Evolutionary conservation across 2,113 vertebrate genomes (phyloP).

Genomic region (Gorsachius goisagi): DNA sequence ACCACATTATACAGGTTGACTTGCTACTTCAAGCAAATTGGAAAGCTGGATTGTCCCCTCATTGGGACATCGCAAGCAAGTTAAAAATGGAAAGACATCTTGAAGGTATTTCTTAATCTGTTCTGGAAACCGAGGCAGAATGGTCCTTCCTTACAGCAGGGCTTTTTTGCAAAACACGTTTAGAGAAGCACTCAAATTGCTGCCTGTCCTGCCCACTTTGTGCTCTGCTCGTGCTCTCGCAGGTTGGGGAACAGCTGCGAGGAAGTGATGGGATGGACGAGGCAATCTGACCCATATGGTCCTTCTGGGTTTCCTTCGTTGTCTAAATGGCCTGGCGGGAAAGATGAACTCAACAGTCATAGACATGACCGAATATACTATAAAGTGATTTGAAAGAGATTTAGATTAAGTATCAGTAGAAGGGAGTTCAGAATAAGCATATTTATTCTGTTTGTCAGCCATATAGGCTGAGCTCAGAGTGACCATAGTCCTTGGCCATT

Average conservation of each 20-base stretch:
- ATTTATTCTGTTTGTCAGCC: background rate
- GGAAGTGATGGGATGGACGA: fast-evolving
- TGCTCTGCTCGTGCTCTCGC: fast-evolving
- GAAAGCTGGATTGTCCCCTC: background rate
- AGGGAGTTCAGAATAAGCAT: background rate
- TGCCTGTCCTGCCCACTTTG: background rate
- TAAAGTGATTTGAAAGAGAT: background rate
- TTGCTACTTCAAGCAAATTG: background rate
- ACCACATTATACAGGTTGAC: background rate
- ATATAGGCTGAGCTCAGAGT: background rate
- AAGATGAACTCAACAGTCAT: background rate
- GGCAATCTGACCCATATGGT: background rate
- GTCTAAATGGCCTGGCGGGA: background rate
- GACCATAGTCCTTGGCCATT: background rate
- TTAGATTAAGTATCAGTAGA: background rate
- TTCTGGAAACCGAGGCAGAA: background rate
- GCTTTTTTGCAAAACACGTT: background rate
- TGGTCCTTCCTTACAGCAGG: background rate
- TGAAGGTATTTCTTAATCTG: background rate
- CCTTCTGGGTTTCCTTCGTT: background rate
- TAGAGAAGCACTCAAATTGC: background rate
- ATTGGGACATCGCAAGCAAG: background rate
- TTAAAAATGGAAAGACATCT: background rate
- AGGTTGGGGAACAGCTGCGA: background rate
- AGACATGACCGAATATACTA: background rate